Evolutionary conservation across 92 coral and sea anemone species (phyloP).

Genomic region (Palythoa grandis): DNA sequence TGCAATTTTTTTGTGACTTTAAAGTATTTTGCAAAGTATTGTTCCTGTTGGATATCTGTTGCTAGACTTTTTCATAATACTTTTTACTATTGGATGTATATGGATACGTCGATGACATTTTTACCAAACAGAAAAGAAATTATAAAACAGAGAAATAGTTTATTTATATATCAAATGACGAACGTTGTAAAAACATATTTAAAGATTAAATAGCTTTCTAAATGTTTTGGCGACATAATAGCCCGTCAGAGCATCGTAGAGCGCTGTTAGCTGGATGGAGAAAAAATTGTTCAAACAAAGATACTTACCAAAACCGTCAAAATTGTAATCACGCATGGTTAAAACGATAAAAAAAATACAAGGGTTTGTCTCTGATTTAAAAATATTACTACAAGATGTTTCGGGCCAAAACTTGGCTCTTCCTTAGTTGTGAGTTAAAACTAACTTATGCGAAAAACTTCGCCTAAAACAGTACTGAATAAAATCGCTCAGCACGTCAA

Average conservation of each 20-base stretch:
- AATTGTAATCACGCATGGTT: no score
- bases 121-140: constrained; percentile 38
- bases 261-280: no score
- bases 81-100: not conserved
- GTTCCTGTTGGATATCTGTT: not conserved
- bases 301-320: no score
- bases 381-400: no score
- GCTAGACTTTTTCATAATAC: not conserved
- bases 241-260: not conserved
- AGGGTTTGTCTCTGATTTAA: no score
- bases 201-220: constrained; percentile 21
- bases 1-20: not conserved
- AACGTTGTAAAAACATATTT: constrained; percentile 42
- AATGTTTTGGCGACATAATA: constrained; percentile 5
- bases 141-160: constrained; percentile 48
- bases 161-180: constrained; percentile 40
- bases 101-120: constrained; percentile 17
- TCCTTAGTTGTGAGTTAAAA: no score
- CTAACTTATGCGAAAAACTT: no score
- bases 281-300: no score
- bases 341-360: no score
- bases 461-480: no score
- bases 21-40: not conserved
- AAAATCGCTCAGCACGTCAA: no score
- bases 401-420: no score